Base-by-base conservation (phyloP, 2,888 invertebrate genomes). In the Limulus polyphemus region DNA sequence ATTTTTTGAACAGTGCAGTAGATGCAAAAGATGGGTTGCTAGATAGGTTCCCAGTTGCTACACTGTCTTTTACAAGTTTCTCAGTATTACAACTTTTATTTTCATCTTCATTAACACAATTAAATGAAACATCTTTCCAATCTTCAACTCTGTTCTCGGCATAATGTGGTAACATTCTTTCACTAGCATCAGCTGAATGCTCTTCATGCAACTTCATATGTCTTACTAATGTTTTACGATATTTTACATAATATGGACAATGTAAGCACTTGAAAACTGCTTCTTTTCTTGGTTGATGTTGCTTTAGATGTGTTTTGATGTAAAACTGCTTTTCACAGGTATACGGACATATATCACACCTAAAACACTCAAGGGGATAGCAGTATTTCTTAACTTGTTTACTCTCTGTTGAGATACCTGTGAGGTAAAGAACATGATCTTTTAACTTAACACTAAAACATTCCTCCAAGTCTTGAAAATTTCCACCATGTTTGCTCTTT, bases 211-310 rank as follows among this genome's bases (percentile, higher is more conserved):
- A 74, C 63, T 79, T 76, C 57, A 86, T 78, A 76, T 88, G 88
- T 68, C 84, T 83, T 59, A 82, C 77, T 47, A 89, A 79, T 71
- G 77, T 83, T 58, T 83, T 81, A 58, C 65, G 65, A 14, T 65
- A 67, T 56, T 67, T 69, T 0, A 69, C 68, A 54, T 60, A 88
- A 77, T 82, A 91, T 0, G 87, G 85, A 73, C 91, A 92, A 72
- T 84, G 84, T 71, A 83, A 84, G 75, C 91, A 92, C 75, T 87
- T 88, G 73, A 84, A 85, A 69, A 84, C 82, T 55, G 85, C 84
- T 62, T 83, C 83, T 51, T 67, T 65, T 77, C 63, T 77, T 72
- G 85, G 83, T 58, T 83, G 81, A 75, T 90, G 89, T 70, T 86
- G 84, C 64, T 83, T 81, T 69, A 83, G 77, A 74, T 90, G 88